phyloP scores from a whole-genome alignment of 1,140 invertebrate genomes.

The Stenopsyche tienmushanensis region DNA sequence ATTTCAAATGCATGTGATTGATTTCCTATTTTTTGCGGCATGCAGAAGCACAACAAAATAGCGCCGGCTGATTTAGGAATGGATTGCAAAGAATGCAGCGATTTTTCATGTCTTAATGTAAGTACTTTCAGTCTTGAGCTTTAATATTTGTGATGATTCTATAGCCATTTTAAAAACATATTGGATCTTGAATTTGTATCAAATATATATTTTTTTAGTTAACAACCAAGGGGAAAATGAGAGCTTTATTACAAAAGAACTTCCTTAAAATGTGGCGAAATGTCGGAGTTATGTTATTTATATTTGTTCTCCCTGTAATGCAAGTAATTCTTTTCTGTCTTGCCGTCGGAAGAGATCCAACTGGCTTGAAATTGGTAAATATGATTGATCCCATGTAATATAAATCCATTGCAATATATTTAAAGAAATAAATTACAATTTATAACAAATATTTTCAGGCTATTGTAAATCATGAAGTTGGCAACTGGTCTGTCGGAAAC shows the following conservation, averaged over 20 bases:
- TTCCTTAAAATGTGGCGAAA: conserved; percentile 91
- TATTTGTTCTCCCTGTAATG: conserved; percentile 87
- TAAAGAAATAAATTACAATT: neutral
- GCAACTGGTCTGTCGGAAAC: conserved; percentile 56
- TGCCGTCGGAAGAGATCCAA: conserved; percentile 89
- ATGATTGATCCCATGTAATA: neutral
- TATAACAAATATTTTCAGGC: conserved; percentile 52
- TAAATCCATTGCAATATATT: neutral
- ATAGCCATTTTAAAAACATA: too few species aligned
- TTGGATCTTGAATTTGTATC: neutral
- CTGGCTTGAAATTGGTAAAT: conserved; percentile 69
- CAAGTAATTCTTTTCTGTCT: conserved; percentile 95
- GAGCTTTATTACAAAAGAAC: conserved; percentile 88
- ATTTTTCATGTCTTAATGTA: conserved; percentile 60
- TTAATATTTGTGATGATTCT: neutral
- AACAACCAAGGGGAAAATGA: conserved; percentile 69
- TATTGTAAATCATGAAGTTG: conserved; percentile 82
- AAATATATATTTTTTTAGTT: conserved; percentile 45
- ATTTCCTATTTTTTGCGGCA: too few species aligned
- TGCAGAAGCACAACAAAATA: conserved; percentile 60
- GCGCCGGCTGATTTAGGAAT: conserved; percentile 52
- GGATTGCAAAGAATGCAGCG: conserved; percentile 59
- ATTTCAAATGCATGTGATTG: too few species aligned
- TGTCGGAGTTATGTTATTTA: conserved; percentile 88
- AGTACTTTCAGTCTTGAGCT: too few species aligned